Evolutionary conservation across 1,140 invertebrate genomes (phyloP), one percentile per base, ranked within the genome.

Genomic region (Diachasma alloeum): DNA sequence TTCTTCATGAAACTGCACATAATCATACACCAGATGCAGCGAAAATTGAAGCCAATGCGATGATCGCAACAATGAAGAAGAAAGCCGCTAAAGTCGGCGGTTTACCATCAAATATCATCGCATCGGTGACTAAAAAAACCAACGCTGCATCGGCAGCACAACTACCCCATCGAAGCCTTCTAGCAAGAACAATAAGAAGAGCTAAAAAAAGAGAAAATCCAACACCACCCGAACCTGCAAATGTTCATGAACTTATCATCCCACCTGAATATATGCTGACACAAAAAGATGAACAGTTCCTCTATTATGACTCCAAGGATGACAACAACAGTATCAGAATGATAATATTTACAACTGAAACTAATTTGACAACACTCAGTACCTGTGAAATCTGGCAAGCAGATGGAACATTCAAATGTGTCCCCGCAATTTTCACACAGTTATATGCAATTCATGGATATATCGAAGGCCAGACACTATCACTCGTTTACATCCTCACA

Each of bases 371-470:
- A 31, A 36, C 13, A 19, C 26, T 31, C 22, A 73, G n/a, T n/a
- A n/a, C n/a, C n/a, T n/a, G 74, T 44, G 59, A 72, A 19, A 68
- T 36, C 13, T 79, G 78, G 78, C 63, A 75, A 46, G 63, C 22
- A 44, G 79, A 78, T 44, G 76, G 76, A 11, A 71, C 79, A 5
- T 78, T 80, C 48, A 68, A 74, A 78, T 72, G 56, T 11, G 76
- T 80, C 13, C 76, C 79, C 22, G 39, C 8, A 5, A 37, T 42
- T 8, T 42, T 81, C 72, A 72, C 69, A 53, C 80, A 81, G 36
- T 72, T 81, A 17, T 81, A 81, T 37, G 77, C 78, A 10, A 73
- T 81, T 8, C 80, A 81, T 68, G 78, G 75, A 13, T 42, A 72
- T 37, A n/a, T 73, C 36, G 22, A 67, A 67, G 42, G 37, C 26